Base-by-base conservation (phyloP, 2,888 invertebrate species). In the Thymelicus lineola region DNA sequence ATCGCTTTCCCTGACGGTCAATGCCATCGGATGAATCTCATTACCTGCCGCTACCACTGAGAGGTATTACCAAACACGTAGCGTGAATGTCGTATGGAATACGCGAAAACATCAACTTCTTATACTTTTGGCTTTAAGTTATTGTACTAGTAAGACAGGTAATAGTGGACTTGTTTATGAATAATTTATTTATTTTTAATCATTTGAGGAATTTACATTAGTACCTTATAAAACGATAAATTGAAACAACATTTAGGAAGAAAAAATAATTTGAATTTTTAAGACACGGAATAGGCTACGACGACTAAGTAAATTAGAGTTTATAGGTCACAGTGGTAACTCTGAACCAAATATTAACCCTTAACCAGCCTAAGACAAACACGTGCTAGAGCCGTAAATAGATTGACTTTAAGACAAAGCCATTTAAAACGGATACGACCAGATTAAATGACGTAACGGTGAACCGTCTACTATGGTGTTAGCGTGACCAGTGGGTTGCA, bases 1-100 rank as follows among this genome's bases (percentile, higher is more conserved):
- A 62, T 57, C 57, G 82, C 90, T 90, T 90, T 90, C 90, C 82
- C 90, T 73, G 73, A 76, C 83, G 89, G 89, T 86, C 89, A 89
- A 85, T 88, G 89, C 83, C 85, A 83, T 75, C 79, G 77, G 77
- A 79, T 75, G 78, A 77, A 79, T 79, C 82, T 80, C 74, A 84
- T 82, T 81, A 78, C 73, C 75, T 70, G 38, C 64, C 59, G 70
- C 55, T 35, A 46, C 55, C 12, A 46, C 17, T 20, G 17, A 36
- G 12, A n/a, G 7, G 57, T 45, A 48, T 62, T 63, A 57, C 68
- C 68, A 48, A 63, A 69, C 38, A 48, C 20, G 46, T 57, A 55
- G 20, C 1, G 45, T 14, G 68, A 57, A 69, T 63, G 68, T 17
- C 6, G 63, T 69, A 63, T 68, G 68, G 55, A 61, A 63, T 60